phyloP scores from a whole-genome alignment of 1,140 invertebrate species.

The Nasonia vitripennis region DNA sequence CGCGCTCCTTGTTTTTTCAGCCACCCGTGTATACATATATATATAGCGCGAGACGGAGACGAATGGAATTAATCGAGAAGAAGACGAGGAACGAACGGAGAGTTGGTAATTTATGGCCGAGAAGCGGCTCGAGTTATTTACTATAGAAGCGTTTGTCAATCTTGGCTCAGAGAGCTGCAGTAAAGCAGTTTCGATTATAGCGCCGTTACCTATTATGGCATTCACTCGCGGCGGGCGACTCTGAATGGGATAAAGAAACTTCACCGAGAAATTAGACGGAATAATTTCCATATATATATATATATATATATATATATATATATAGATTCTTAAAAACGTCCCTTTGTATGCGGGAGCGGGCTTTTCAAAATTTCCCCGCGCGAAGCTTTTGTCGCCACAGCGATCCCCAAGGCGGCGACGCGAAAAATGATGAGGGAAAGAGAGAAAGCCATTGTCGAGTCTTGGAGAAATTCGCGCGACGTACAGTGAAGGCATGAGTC shows the following conservation, averaged over 20 bases:
- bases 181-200: background rate
- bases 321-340: too few relatives aligned
- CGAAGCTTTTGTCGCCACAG: too few relatives aligned
- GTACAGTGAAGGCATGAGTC: too few relatives aligned
- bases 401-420: background rate
- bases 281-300: too few relatives aligned
- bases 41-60: background rate
- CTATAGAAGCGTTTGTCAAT: background rate
- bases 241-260: too few relatives aligned
- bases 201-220: background rate
- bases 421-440: background rate
- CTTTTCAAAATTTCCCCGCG: too few relatives aligned
- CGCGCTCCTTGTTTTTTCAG: slow-evolving; percentile 4
- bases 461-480: background rate
- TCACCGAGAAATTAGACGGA: too few relatives aligned
- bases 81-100: background rate
- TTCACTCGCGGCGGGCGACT: background rate
- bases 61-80: slow-evolving; percentile 35
- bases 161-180: background rate
- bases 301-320: too few relatives aligned
- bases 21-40: background rate
- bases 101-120: slow-evolving; percentile 5
- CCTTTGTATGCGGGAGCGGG: too few relatives aligned
- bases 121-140: background rate
- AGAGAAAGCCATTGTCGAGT: background rate